Evolutionary conservation across 1,140 invertebrate species (phyloP).

Genomic region (Choristoneura fumiferana): DNA sequence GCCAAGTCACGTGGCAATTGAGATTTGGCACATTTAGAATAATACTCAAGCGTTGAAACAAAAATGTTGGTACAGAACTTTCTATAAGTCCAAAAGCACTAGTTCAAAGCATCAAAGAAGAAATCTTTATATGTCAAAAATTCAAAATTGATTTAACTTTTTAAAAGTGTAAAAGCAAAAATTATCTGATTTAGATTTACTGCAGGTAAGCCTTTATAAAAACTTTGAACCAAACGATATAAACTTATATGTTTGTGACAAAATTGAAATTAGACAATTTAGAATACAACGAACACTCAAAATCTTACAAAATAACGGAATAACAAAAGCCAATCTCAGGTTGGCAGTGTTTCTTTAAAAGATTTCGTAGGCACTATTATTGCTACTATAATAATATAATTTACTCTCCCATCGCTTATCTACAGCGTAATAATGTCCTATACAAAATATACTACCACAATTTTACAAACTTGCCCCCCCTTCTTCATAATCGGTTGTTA

Average conservation of each 20-base stretch:
- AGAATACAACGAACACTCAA: conserved; percentile 62
- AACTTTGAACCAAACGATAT: conserved; percentile 44
- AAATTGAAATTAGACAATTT: conserved; percentile 34
- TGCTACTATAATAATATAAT: conserved; percentile 73
- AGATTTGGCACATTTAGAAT: conserved; percentile 56
- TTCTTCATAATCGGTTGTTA: no score
- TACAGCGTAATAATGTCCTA: conserved; percentile 68
- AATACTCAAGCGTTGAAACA: conserved; percentile 28
- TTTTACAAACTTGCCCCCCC: conserved; percentile 69
- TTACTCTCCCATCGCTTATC: conserved; percentile 65
- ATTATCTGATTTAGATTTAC: no score
- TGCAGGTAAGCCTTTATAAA: conserved; percentile 29
- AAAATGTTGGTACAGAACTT: no score
- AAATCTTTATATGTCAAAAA: no score
- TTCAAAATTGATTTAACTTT: no score
- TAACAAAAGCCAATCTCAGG: conserved; percentile 55
- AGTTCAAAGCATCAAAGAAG: no score
- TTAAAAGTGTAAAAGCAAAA: no score
- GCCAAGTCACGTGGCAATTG: conserved; percentile 44
- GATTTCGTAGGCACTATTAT: conserved; percentile 75
- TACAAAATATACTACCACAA: conserved; percentile 74
- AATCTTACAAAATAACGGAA: conserved; percentile 71
- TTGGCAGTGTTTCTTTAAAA: conserved; percentile 66
- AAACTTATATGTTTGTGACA: conserved; percentile 22
- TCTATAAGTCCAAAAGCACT: no score